Evolutionary conservation across 1,140 invertebrate species (phyloP).

Genomic region (Trichoplusia ni): DNA sequence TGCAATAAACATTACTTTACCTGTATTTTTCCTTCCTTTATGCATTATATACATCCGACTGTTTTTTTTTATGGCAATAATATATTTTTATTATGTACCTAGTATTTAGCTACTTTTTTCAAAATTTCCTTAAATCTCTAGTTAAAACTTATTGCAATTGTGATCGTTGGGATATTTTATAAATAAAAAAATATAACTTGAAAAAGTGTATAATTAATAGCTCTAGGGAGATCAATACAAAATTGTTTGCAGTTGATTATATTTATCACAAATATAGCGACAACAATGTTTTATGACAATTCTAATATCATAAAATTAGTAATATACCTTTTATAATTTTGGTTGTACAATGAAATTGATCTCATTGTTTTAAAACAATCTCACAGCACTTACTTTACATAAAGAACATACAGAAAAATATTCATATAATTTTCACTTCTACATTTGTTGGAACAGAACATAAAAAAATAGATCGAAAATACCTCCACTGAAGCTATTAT

Average conservation of each 20-base stretch:
- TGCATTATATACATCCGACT: no score
- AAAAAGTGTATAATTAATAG: slow-evolving; percentile 47
- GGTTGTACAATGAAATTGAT: no score
- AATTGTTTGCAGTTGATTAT: slow-evolving; percentile 23
- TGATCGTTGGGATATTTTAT: background rate
- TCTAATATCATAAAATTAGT: background rate
- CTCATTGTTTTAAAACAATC: no score
- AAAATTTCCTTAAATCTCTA: background rate
- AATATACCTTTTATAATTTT: no score
- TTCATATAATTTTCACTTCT: no score
- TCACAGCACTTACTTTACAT: no score
- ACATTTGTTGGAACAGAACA: no score
- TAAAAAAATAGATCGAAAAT: background rate
- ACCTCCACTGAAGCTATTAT: slow-evolving; percentile 11
- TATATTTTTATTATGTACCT: background rate
- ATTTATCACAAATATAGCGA: slow-evolving; percentile 5
- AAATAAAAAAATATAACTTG: slow-evolving; percentile 20
- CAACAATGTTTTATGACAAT: background rate
- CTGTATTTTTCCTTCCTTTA: no score
- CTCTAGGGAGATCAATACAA: slow-evolving; percentile 43
- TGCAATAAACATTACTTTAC: background rate
- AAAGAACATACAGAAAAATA: background rate
- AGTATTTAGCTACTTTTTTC: background rate
- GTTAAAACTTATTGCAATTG: background rate
- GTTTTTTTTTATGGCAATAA: no score